Evolutionary conservation across 2,113 vertebrate species (phyloP).

Genomic region (Xiphophorus couchianus): DNA sequence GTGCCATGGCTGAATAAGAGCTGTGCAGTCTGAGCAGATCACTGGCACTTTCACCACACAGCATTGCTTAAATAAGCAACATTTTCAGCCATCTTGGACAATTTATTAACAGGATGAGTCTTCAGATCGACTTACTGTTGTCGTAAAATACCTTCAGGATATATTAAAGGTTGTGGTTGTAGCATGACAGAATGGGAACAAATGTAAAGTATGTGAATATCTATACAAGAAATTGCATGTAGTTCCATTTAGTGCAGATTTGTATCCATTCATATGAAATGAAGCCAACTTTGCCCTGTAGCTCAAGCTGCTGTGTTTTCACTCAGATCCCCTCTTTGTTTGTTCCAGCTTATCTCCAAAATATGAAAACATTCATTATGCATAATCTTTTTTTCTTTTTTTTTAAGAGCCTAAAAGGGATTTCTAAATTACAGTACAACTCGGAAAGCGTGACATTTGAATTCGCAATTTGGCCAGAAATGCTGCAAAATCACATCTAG

Average conservation of each 20-base stretch:
- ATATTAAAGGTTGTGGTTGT: background rate
- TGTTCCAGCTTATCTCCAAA: constrained; percentile 33
- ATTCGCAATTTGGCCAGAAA: constrained; percentile 36
- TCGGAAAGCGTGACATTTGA: constrained; percentile 58
- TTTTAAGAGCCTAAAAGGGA: constrained; percentile 45
- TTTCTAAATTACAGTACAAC: constrained; percentile 50
- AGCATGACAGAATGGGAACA: background rate
- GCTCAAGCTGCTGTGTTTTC: constrained; percentile 5
- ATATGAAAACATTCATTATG: constrained; percentile 54
- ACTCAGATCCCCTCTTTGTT: constrained; percentile 17
- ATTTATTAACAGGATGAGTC: constrained; percentile 25
- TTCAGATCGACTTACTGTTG: background rate
- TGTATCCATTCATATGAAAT: background rate
- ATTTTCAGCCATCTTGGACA: constrained; percentile 17
- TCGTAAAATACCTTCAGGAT: too few species aligned
- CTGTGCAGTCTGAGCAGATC: constrained; percentile 16
- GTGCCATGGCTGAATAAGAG: constrained; percentile 48
- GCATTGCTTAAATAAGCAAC: constrained; percentile 10
- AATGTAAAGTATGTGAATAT: background rate
- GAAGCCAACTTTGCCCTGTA: background rate
- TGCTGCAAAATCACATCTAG: constrained; percentile 21
- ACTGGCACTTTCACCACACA: constrained; percentile 15
- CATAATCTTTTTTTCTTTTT: constrained; percentile 29
- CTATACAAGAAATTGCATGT: background rate
- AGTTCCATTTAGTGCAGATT: background rate